These are phyloP conservation scores for Abscondita cerata DNA, from an alignment of 2,888 invertebrate genomes.

Conservation along the genomic window DNA sequence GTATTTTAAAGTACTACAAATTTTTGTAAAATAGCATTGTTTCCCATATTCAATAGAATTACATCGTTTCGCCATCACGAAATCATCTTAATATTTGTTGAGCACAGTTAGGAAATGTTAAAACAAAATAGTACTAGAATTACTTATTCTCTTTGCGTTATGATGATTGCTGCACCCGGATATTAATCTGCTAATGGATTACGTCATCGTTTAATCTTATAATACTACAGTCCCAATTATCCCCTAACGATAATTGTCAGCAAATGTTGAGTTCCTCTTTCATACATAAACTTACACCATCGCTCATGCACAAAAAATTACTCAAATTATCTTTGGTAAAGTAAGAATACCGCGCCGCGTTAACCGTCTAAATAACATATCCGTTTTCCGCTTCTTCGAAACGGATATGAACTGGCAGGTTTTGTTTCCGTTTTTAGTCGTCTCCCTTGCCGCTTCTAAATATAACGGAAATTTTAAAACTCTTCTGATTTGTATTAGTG, in stretches of 20 bases:
- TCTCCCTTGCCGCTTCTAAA: constrained; percentile 12
- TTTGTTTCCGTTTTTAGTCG: constrained; percentile 19
- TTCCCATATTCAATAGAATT: constrained; percentile 23
- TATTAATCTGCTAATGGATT: constrained; percentile 33
- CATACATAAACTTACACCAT: no score
- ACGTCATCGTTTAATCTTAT: constrained; percentile 30
- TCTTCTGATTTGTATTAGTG: no score
- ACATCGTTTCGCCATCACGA: neutral
- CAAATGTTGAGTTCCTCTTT: neutral
- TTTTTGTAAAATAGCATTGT: constrained; percentile 13
- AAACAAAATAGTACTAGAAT: constrained; percentile 10
- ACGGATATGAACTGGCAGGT: constrained; percentile 20
- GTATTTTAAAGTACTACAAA: constrained; percentile 24
- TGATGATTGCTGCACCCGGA: constrained; percentile 19
- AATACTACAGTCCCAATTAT: constrained; percentile 19
- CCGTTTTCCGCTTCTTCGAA: constrained; percentile 14
- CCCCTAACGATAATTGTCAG: constrained; percentile 7
- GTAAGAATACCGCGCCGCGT: neutral
- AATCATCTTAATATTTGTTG: neutral
- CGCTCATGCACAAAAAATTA: no score
- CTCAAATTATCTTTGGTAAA: neutral
- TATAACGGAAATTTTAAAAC: constrained; percentile 2
- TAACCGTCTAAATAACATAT: constrained; percentile 7
- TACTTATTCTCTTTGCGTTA: constrained; percentile 23
- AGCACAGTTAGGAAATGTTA: constrained; percentile 10